Evolutionary conservation across 2,888 invertebrate species (phyloP), one percentile per base, ranked within the genome.

Genomic region (Sesamia inferens): DNA sequence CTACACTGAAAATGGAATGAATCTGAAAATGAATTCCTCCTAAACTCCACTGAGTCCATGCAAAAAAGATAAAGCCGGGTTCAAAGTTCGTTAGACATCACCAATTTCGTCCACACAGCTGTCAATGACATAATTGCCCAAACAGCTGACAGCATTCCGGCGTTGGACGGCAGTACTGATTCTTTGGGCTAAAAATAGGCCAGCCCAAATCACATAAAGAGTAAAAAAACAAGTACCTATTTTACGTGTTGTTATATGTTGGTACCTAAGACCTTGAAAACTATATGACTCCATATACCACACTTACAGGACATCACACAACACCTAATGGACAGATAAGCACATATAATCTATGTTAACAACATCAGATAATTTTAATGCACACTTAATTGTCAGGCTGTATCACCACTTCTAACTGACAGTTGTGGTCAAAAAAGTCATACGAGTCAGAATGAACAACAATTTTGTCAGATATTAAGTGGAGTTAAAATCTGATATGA

Each of bases 331-430:
- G 82, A 61, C 62, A 63, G 71, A 70, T 83, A 83, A 83, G 59
- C 48, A 24, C 24, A 31, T 19, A 47, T 75, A 75, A 74, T 70
- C 59, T 58, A 51, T 22, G 51, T 69, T 65, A 75, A 69, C 63
- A 72, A 59, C 57, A 76, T 54, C 54, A 63, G 83, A 83, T 84
- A 78, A 85, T 48, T 69, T 54, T 78, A 80, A 85, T 84, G 80
- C n/a, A 58, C 8, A 58, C 62, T 71, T 80, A 76, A 84, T 80
- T 71, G 67, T 39, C 51, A 22, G 31, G 55, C 59, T 57, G 51
- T 70, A 79, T 61, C 42, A n/a, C 57, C 70, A 44, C 68, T 82
- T 39, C 55, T 14, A 16, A 47, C 5, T 0, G 77, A 68, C 68
- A 62, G 66, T 68, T 73, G 55, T 58, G 57, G 74, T 72, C 72